Evolutionary conservation across 2,888 invertebrate genomes (phyloP), one percentile per base, ranked within the genome.

Genomic region (Lypha dubia): DNA sequence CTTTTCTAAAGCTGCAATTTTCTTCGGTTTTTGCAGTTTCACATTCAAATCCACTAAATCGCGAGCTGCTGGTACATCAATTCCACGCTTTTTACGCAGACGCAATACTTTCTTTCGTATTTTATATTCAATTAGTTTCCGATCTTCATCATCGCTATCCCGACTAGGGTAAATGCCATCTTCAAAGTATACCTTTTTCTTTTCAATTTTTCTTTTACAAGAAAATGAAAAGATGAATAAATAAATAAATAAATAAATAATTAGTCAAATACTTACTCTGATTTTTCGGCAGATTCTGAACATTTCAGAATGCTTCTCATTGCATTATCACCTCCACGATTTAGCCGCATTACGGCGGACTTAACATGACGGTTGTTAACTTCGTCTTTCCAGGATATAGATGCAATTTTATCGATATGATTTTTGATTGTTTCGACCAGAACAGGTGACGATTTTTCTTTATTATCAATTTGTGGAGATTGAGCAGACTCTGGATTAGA

Each of bases 91-190:
- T 24, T 89, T 88, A 0, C 88, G 88, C 15, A 88, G 76, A 4
- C 87, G 84, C 5, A 87, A 87, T 15, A 91, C 49, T 24, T 89
- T 88, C 7, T 88, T 88, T 2, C 90, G 88, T 60, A 90, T 87
- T 46, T 88, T 89, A 0, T 82, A 79, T 32, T 87, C 87, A 6
- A 91, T 85, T 3, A 88, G 84, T 53, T 84, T 88, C 5, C 91
- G 90, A 87, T 91, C 91, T 79, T 91, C 91, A 67, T 86, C 87
- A 0, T 89, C 91, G 79, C 92, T 92, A 67, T 91, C 91, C n/a
- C 89, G 88, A 51, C 88, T 90, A 17, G 91, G 91, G 79, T 88
- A 87, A 49, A 91, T 90, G 4, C 89, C 88, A 83, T 91, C 91
- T 86, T 91, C 89, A 44, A 91, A 91, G 73, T 90, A 90, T 0